phyloP scores from a whole-genome alignment of 2,113 vertebrate species.

The Thunnus maccoyii region DNA sequence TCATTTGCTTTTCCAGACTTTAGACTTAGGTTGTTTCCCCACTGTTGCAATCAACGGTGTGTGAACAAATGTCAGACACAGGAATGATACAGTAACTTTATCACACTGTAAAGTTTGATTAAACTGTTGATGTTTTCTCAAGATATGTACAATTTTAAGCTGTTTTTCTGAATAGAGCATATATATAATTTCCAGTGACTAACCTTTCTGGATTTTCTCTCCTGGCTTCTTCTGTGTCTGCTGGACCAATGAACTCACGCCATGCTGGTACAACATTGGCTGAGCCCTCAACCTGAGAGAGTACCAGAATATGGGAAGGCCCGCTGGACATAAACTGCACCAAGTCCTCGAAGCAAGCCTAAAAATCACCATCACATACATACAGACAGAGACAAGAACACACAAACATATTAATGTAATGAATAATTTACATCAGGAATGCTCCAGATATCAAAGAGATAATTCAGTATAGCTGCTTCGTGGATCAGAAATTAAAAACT shows the following conservation, averaged over 20 bases:
- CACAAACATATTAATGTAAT: slow-evolving; percentile 8
- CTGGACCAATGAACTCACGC: slow-evolving; percentile 87
- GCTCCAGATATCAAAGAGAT: neutral
- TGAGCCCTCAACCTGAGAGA: slow-evolving; percentile 82
- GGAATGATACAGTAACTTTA: slow-evolving; percentile 1
- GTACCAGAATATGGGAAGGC: slow-evolving; percentile 86
- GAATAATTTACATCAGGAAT: neutral
- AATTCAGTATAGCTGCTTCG: neutral
- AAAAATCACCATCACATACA: slow-evolving; percentile 43
- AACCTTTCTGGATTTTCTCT: slow-evolving; percentile 88
- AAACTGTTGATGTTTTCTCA: neutral
- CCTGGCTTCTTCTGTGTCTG: slow-evolving; percentile 85
- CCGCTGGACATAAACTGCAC: slow-evolving; percentile 90
- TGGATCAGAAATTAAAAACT: no score
- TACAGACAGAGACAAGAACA: slow-evolving; percentile 19
- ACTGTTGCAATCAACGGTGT: slow-evolving; percentile 42
- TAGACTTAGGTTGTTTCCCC: slow-evolving; percentile 43
- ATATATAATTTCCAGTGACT: slow-evolving; percentile 13
- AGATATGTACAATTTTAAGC: no score
- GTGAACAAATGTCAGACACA: slow-evolving; percentile 12
- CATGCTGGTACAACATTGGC: slow-evolving; percentile 84
- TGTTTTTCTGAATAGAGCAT: neutral
- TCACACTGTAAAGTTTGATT: neutral
- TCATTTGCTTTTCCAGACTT: slow-evolving; percentile 58
- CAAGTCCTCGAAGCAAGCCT: slow-evolving; percentile 88